Conservation (phyloP, 2,113 vertebrate species). For the Neodon shergylaensis region DNA sequence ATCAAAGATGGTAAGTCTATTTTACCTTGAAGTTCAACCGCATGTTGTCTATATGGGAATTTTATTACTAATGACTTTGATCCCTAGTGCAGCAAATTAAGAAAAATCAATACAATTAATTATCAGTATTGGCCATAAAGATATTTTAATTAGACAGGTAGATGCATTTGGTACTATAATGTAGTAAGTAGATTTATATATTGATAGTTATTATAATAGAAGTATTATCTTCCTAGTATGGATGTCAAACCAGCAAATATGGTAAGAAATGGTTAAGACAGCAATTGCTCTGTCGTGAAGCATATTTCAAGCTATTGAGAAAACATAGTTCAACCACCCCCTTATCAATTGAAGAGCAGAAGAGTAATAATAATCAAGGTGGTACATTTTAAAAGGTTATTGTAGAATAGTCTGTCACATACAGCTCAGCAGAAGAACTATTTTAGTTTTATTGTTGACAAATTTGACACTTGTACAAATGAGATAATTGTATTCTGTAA, state of each 20-base stretch:
- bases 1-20: not conserved
- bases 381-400: not conserved
- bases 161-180: not conserved
- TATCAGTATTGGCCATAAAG: not conserved
- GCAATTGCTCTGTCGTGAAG: not conserved
- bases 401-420: not conserved
- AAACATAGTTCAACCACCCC: not conserved
- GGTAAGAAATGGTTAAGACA: not conserved
- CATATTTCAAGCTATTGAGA: not conserved
- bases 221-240: not conserved
- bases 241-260: not conserved
- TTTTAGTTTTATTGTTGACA: not conserved
- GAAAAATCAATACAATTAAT: not conserved
- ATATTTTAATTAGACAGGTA: not conserved
- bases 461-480: not conserved
- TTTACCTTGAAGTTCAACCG: not conserved
- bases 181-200: not conserved
- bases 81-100: not conserved
- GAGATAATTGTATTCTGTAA: not conserved
- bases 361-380: not conserved
- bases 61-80: not conserved
- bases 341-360: not conserved
- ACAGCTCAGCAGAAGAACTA: too few species aligned
- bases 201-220: not conserved
- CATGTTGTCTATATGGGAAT: not conserved